Conservation (phyloP, 2,797 vertebrate species). For the Arrhamphus sclerolepis region DNA sequence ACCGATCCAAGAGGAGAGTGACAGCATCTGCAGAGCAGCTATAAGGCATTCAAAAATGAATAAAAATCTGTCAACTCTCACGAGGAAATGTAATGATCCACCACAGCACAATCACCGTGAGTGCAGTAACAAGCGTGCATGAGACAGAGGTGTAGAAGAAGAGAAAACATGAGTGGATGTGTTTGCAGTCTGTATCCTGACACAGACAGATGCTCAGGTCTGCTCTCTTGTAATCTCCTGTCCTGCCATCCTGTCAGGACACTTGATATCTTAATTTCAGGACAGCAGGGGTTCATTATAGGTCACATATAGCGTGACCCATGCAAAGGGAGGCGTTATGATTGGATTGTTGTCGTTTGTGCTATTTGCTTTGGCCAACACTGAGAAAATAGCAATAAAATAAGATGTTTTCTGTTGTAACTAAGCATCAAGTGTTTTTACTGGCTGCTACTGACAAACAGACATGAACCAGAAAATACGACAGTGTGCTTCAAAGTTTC, state of each 20-base stretch:
- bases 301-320: neutral
- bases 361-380: constrained; percentile 20
- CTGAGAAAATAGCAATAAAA: constrained; percentile 1
- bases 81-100: constrained; percentile 20
- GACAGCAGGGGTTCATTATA: constrained; percentile 21
- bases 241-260: constrained; percentile 42
- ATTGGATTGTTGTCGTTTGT: neutral
- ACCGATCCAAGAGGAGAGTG: constrained; percentile 11
- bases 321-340: neutral
- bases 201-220: constrained; percentile 66
- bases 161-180: constrained; percentile 39
- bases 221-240: constrained; percentile 61
- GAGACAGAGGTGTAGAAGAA: constrained; percentile 24
- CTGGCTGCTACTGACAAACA: constrained; percentile 17
- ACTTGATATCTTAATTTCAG: constrained; percentile 56
- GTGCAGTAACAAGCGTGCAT: constrained; percentile 24
- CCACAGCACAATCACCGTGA: constrained; percentile 31
- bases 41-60: neutral
- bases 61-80: neutral
- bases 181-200: constrained; percentile 60
- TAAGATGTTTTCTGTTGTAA: constrained; percentile 45
- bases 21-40: neutral
- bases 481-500: constrained; percentile 3
- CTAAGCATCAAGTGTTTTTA: constrained; percentile 20
- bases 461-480: constrained; percentile 16